Conservation (phyloP, 2,797 vertebrate genomes). For the Darevskia mixta region DNA sequence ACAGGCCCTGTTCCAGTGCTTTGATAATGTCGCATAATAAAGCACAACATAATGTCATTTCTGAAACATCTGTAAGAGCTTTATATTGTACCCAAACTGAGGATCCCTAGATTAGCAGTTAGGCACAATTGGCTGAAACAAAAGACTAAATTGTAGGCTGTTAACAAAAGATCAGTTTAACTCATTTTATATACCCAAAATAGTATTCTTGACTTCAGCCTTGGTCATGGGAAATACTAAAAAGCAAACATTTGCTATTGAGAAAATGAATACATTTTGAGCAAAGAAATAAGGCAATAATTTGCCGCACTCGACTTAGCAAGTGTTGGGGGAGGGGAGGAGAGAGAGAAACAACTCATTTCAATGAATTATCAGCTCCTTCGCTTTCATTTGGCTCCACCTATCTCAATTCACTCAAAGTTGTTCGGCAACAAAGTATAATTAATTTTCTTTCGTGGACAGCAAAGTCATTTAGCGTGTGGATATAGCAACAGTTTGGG, state of each 20-base stretch:
- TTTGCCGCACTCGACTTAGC: slow-evolving; percentile 50
- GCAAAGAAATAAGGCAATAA: slow-evolving; percentile 49
- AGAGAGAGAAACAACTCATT: slow-evolving; percentile 48
- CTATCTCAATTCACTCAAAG: slow-evolving; percentile 49
- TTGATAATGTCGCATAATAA: not conserved
- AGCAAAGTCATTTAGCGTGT: slow-evolving; percentile 48
- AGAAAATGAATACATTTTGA: not conserved
- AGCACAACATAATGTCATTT: not conserved
- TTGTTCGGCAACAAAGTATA: slow-evolving; percentile 44
- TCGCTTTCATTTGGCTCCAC: slow-evolving; percentile 59
- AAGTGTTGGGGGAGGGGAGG: slow-evolving; percentile 25
- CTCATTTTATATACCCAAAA: not conserved
- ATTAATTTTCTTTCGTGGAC: slow-evolving; percentile 54
- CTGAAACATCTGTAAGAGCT: not conserved
- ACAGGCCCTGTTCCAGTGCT: too few relatives aligned
- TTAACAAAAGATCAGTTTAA: slow-evolving; percentile 12
- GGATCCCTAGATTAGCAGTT: not conserved
- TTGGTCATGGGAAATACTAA: not conserved
- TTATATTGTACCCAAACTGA: not conserved
- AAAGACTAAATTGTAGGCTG: not conserved
- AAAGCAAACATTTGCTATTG: slow-evolving; percentile 1
- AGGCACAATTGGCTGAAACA: not conserved
- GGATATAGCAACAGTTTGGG: slow-evolving; percentile 40
- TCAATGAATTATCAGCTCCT: slow-evolving; percentile 66
- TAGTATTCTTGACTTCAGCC: not conserved